Evolutionary conservation across 2,888 invertebrate species (phyloP).

Genomic region (Ormyrus nitidulus): DNA sequence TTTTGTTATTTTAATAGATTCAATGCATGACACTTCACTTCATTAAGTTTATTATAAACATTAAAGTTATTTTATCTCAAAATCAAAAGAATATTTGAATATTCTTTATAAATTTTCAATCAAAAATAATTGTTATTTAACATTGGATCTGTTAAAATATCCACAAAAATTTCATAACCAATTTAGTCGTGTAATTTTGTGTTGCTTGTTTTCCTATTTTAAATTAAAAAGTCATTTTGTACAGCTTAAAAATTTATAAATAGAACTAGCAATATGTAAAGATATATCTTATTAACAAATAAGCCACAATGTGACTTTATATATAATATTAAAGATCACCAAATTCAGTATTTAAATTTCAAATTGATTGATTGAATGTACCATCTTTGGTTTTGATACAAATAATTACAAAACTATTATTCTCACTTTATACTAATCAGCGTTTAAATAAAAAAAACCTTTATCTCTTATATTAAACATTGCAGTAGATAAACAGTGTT

Average conservation of each 20-base stretch:
- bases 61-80: conserved; percentile 23
- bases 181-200: conserved; percentile 23
- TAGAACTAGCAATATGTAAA: conserved; percentile 48
- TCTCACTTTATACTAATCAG: conserved; percentile 31
- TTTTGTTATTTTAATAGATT: conserved; percentile 35
- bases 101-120: conserved; percentile 27
- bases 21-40: conserved; percentile 3
- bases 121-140: not conserved
- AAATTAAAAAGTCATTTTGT: conserved; percentile 47
- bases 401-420: conserved; percentile 42
- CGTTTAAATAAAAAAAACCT: conserved; percentile 43
- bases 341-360: conserved; percentile 44
- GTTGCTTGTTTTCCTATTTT: conserved; percentile 12
- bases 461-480: conserved; percentile 42
- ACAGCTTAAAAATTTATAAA: conserved; percentile 54
- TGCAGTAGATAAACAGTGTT: conserved; percentile 41
- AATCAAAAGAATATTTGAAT: conserved; percentile 5
- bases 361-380: conserved; percentile 50
- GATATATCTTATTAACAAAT: conserved; percentile 47
- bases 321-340: conserved; percentile 45
- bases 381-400: conserved; percentile 56
- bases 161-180: conserved; percentile 9
- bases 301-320: conserved; percentile 39
- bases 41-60: conserved; percentile 6
- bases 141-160: conserved; percentile 46